These are phyloP conservation scores for Mystacornis crossleyi DNA, from an alignment of 2,113 vertebrate genomes.

Conservation along the genomic window DNA sequence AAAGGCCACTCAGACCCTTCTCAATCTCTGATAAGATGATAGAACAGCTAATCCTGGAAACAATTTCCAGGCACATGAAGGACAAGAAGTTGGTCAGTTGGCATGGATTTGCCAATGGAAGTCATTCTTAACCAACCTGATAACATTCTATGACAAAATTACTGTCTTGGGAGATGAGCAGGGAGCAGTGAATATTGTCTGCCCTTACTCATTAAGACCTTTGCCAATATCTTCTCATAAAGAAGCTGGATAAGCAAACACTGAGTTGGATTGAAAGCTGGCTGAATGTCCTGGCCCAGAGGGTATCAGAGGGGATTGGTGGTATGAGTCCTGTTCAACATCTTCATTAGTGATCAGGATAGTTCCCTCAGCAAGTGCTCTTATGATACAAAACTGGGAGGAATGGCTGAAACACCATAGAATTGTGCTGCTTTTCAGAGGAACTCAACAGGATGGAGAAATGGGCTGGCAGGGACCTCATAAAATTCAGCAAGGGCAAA, in stretches of 20 bases:
- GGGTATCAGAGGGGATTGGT: not conserved
- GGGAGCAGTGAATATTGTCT: not conserved
- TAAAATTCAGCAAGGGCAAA: not conserved
- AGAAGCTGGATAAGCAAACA: not conserved
- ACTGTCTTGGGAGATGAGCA: not conserved
- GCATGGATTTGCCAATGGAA: not conserved
- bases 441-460: not conserved
- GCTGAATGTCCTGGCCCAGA: not conserved
- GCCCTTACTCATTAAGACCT: not conserved
- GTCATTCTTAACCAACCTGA: not conserved
- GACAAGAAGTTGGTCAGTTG: not conserved
- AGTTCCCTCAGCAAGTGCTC: not conserved
- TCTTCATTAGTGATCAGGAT: not conserved
- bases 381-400: not conserved
- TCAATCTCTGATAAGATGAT: not conserved
- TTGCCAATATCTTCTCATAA: not conserved
- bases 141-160: not conserved
- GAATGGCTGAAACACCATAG: not conserved
- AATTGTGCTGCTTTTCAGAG: not conserved
- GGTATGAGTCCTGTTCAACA: not conserved
- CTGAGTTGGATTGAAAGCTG: not conserved
- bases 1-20: not conserved
- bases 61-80: not conserved
- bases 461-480: not conserved
- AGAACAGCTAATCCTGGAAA: not conserved